Evolutionary conservation across 2,113 vertebrate genomes (phyloP), one percentile per base, ranked within the genome.

Genomic region (Balaenoptera acutorostrata): DNA sequence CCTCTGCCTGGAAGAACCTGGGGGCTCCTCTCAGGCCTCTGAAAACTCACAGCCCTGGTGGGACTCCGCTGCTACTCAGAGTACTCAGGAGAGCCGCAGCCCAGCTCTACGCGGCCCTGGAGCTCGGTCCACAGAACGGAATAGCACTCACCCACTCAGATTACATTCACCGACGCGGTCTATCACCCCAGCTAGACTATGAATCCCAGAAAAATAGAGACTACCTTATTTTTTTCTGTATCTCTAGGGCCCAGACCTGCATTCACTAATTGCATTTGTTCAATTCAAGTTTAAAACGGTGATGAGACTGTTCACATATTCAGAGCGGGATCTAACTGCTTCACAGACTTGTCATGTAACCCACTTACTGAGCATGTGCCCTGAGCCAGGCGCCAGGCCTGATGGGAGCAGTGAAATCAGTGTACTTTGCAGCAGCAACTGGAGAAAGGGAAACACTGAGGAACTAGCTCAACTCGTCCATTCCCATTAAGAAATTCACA

Each of bases 141-240:
- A 1, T 20, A 55, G 75, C 46, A 27, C 29, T 11, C 25, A 4
- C 1, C 55, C 64, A 27, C 57, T 21, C 13, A 4, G 44, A 23
- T 14, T 1, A 25, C 3, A 20, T 2, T 55, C 36, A 21, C 33
- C 2, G 15, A 25, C 2, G 31, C 0, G 0, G 15, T 46, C 82
- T 11, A 4, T 36, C 75, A 49, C 63, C 25, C 25, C n/a, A 29
- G 87, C 23, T 15, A n/a, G 46, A 41, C 82, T 41, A 11, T 0
- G 39, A 25, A 7, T 10, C 57, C 36, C 9, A 3, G 25, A 29
- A 18, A 71, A 88, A 49, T 0, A 36, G 25, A 92, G 33, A 49
- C 68, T 1, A 68, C 21, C 25, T 36, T 31, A 41, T 46, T 49
- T 33, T 36, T 59, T 57, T 23, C 64, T 72, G 1, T 49, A 71